phyloP scores from a whole-genome alignment of 2,113 vertebrate genomes.

The Trogon melanurus region DNA sequence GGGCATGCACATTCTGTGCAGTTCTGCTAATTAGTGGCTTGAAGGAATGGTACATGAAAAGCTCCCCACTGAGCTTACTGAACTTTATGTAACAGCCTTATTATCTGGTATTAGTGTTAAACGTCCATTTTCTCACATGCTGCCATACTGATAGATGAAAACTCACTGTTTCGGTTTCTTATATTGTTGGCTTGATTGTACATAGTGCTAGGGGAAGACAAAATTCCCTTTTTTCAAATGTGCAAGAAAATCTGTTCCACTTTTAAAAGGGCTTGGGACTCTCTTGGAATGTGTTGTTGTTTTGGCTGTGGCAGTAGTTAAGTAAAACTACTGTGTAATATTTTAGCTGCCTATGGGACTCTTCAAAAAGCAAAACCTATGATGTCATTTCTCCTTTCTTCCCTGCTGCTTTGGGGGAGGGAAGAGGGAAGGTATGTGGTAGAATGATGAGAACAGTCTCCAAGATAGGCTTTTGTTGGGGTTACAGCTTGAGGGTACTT shows the following conservation, averaged over 20 bases:
- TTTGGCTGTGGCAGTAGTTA: not conserved
- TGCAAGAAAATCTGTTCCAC: conserved; percentile 5
- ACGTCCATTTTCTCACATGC: conserved; percentile 25
- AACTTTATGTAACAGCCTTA: conserved; percentile 44
- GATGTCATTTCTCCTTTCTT: not conserved
- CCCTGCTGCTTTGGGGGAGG: not conserved
- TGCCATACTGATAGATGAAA: not conserved
- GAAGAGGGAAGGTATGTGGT: not conserved
- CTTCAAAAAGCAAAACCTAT: not conserved
- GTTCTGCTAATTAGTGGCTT: conserved; percentile 54
- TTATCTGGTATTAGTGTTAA: conserved; percentile 65
- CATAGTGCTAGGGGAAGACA: not conserved
- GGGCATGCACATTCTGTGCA: not conserved
- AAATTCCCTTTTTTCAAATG: not conserved
- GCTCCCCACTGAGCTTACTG: conserved; percentile 17
- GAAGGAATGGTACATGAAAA: not conserved
- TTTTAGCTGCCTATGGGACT: not conserved
- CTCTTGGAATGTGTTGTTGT: not conserved
- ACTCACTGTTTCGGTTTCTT: not conserved
- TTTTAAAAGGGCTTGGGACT: not conserved
- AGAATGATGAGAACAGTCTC: not conserved
- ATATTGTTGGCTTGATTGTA: not conserved
- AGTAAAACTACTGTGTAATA: not conserved
- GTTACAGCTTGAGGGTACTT: not conserved
- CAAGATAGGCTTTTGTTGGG: not conserved